Base-by-base conservation (phyloP, 2,113 vertebrate genomes). In the Poeciliopsis occidentalis region DNA sequence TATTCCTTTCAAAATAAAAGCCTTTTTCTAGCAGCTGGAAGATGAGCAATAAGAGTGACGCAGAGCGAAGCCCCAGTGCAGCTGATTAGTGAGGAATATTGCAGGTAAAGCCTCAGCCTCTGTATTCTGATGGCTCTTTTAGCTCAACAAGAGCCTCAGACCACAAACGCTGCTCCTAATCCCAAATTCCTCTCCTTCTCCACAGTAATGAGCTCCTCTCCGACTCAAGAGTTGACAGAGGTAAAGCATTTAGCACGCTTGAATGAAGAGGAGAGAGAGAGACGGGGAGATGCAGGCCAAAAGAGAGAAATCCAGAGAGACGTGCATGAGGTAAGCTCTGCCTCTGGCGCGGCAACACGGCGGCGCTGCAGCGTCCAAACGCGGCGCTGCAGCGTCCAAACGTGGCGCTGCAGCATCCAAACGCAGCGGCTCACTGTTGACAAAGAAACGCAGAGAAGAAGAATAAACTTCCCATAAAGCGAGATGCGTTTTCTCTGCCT, bases 161-260 rank as follows among this genome's bases (percentile, higher is more conserved):
- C 85, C 83, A 75, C 63, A 24, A 89, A 89, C 62, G 86, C 71
- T 73, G 72, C 80, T 78, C 79, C 86, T 90, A 89, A 92, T 93
- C 88, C 80, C 68, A 70, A 86, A 90, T 85, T 87, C 76, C 83
- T 85, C 85, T 80, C 74, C 74, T 80, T 81, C 79, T 73, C 76
- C 72, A 80, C 85, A 88, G 86, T 89, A 93, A 91, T 86, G 86
- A 91, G 89, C 84, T 87, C 81, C 77, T 88, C 89, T 91, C 76
- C 88, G 86, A 82, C 85, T 81, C 47, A 19, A 87, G 86, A 86
- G 83, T 86, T 84, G 89, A 89, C 85, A 79, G 78, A 89, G 87
- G 91, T 85, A 91, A 88, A 93, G 85, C 83, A 72, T 87, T 91
- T 87, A 86, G 80, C 85, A 87, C 47, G 81, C 82, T 73, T 75